Base-by-base conservation (phyloP, 2,797 vertebrate genomes). In the Macroramphosus scolopax region DNA sequence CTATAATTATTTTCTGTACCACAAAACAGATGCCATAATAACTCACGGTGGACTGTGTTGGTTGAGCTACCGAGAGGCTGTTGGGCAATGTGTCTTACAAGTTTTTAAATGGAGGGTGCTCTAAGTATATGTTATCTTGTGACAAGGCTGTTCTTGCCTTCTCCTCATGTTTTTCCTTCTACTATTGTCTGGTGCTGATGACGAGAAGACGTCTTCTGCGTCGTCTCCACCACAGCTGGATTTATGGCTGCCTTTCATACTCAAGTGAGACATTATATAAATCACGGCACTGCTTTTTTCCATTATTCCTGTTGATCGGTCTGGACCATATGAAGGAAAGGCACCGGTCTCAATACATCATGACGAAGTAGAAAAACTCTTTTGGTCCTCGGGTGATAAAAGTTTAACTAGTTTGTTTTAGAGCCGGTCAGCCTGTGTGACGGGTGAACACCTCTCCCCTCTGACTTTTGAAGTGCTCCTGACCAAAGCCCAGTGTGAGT, bases 371-470 rank as follows among this genome's bases (percentile, higher is more conserved):
- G n/a, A n/a, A n/a, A n/a, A n/a, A n/a, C n/a, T n/a, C n/a, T 26
- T 26, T 26, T 26, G 25, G 5, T 26, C 8, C 2, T 7, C 7
- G 8, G 20, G 80, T 68, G 67, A 72, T 80, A 76, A 82, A 85
- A 60, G 49, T 81, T 86, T 79, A 81, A 80, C n/a, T 69, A 65
- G 84, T 86, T 85, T 77, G 65, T 81, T 78, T 81, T 83, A 78
- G 78, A 63, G 46, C 64, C 32, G 50, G 37, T 57, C 29, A 5
- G 24, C 42, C 61, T 65, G 68, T 78, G 47, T 41, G 65, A 63
- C 32, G 44, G 44, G 53, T 36, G 63, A 22, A 22, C 68, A 9
- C 33, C 32, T 63, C 47, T 64, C 32, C 69, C 72, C 72, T 69
- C 51, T 73, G 76, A 87, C 77, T 75, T 54, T 20, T 25, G 14